Conservation (phyloP, 1,140 invertebrate species). For the Camponotus vicinus region DNA sequence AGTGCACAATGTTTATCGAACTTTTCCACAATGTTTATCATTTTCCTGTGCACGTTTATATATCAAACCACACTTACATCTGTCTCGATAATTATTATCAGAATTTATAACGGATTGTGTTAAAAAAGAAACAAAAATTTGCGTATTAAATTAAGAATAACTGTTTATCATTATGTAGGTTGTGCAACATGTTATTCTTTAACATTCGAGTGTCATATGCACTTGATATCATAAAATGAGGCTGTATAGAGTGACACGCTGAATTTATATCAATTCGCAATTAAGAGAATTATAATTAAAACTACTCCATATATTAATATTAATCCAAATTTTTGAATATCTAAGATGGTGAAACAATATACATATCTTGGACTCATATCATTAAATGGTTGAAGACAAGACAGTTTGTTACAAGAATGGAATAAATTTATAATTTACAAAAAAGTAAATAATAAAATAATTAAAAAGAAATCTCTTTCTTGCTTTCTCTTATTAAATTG, state of each 20-base stretch:
- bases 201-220: slow-evolving; percentile 20
- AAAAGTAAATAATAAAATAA: background rate
- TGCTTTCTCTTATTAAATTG: background rate
- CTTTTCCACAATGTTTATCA: too few relatives aligned
- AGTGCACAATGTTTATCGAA: too few relatives aligned
- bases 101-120: background rate
- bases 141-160: slow-evolving; percentile 7
- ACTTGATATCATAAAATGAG: slow-evolving; percentile 28
- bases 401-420: background rate
- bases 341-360: background rate
- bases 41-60: background rate
- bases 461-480: background rate
- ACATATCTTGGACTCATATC: background rate
- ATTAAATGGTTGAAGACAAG: background rate
- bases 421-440: background rate
- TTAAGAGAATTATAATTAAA: too few relatives aligned
- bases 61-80: background rate
- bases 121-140: background rate
- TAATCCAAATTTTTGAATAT: too few relatives aligned
- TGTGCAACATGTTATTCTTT: slow-evolving; percentile 35
- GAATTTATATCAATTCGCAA: background rate
- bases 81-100: background rate
- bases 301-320: too few relatives aligned
- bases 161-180: slow-evolving; percentile 1
- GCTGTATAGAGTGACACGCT: background rate